A percentile compares a stretch with the other conserved stretches of the same genome.
Evolutionary conservation across 2,888 invertebrate species (phyloP).

Genomic region (Tenthredo notha): DNA sequence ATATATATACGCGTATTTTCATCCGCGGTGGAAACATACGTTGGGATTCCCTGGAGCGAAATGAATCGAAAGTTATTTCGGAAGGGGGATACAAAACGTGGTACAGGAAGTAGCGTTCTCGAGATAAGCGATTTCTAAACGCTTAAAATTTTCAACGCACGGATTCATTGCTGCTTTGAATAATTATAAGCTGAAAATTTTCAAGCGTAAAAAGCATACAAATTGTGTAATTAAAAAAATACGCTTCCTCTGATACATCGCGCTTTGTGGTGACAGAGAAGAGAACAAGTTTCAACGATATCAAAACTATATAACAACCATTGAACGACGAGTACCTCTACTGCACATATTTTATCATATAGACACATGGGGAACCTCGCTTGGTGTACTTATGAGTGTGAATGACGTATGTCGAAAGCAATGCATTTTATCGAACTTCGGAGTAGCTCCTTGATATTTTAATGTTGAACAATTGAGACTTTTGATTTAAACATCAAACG

Average conservation of each 20-base stretch:
- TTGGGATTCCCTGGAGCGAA: constrained; percentile 37
- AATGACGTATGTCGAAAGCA: constrained; percentile 1
- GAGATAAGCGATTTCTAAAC: constrained; percentile 54
- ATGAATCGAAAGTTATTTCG: constrained; percentile 53
- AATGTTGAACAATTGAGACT: constrained; percentile 12
- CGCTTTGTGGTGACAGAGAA: neutral
- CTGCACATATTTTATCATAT: neutral
- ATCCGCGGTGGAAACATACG: constrained; percentile 2
- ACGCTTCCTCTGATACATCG: neutral
- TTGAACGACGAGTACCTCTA: neutral
- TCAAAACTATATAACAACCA: constrained; percentile 18
- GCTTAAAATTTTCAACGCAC: constrained; percentile 51
- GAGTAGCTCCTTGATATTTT: neutral
- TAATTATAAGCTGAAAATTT: constrained; percentile 50
- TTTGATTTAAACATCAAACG: constrained; percentile 12
- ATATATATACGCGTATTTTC: neutral
- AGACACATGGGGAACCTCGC: too few relatives aligned
- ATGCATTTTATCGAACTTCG: neutral
- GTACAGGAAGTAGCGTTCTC: constrained; percentile 23
- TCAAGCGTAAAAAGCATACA: constrained; percentile 38
- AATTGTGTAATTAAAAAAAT: constrained; percentile 46
- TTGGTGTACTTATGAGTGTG: too few relatives aligned
- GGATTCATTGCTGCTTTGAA: constrained; percentile 50
- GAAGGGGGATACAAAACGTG: constrained; percentile 30
- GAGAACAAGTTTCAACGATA: neutral